Evolutionary conservation across 2,888 invertebrate genomes (phyloP).

Genomic region (Ophion costatus): DNA sequence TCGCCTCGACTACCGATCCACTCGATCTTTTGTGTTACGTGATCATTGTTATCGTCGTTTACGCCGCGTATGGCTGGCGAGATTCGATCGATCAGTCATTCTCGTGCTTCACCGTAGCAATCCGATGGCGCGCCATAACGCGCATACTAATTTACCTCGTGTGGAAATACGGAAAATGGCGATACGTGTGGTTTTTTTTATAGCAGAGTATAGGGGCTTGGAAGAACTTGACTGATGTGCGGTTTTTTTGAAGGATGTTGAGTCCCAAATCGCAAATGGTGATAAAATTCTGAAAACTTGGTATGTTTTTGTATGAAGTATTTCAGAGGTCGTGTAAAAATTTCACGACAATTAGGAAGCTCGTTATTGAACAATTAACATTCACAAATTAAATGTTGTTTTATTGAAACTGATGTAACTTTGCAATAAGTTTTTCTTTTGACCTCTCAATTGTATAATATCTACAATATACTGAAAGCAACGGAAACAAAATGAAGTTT

Average conservation of each 20-base stretch:
- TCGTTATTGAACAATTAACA: too few species aligned
- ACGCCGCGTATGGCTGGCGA: constrained; percentile 28
- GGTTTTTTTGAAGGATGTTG: neutral
- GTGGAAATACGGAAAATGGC: neutral
- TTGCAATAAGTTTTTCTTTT: too few species aligned
- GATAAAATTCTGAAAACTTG: too few species aligned
- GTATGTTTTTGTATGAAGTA: too few species aligned
- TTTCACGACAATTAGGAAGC: too few species aligned
- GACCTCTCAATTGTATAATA: too few species aligned
- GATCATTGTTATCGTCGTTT: constrained; percentile 55
- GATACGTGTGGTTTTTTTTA: neutral
- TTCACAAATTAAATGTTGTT: too few species aligned
- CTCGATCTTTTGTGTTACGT: constrained; percentile 44
- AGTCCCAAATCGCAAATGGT: too few species aligned
- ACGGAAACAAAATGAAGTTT: too few species aligned
- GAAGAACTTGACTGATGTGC: neutral
- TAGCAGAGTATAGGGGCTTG: neutral
- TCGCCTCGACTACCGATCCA: constrained; percentile 7
- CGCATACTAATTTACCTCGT: neutral
- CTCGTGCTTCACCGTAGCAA: constrained; percentile 29
- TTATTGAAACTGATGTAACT: too few species aligned
- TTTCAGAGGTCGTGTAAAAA: too few species aligned
- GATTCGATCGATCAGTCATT: constrained; percentile 32
- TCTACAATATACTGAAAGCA: too few species aligned
- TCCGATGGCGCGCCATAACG: constrained; percentile 7